Evolutionary conservation across 1,140 invertebrate species (phyloP).

Genomic region (Semibalanus balanoides): DNA sequence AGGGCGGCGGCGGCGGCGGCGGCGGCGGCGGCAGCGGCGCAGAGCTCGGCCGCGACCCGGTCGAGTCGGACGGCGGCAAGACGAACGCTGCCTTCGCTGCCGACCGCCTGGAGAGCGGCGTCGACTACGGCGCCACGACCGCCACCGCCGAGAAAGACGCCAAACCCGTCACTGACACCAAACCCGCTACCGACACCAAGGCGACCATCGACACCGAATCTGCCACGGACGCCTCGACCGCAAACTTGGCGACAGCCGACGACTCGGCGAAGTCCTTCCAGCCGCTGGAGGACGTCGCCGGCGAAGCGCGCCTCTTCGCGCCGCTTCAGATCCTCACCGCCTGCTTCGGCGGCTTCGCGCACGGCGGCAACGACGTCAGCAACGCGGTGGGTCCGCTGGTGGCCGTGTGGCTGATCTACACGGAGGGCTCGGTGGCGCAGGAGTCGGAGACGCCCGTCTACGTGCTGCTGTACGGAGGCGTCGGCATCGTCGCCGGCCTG

Average conservation of each 20-base stretch:
- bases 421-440: conserved; percentile 49
- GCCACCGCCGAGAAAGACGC: no score
- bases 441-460: conserved; percentile 74
- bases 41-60: neutral
- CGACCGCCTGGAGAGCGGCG: neutral
- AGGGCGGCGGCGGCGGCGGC: neutral
- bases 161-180: no score
- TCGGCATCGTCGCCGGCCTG: conserved; percentile 82
- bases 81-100: neutral
- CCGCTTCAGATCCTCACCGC: conserved; percentile 93
- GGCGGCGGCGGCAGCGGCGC: no score
- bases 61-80: neutral
- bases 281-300: conserved; percentile 34
- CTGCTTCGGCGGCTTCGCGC: conserved; percentile 93
- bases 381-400: conserved; percentile 97
- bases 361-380: conserved; percentile 96
- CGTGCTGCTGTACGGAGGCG: conserved; percentile 82
- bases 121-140: neutral
- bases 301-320: conserved; percentile 67
- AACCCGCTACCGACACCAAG: no score
- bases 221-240: no score
- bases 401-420: conserved; percentile 71
- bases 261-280: conserved; percentile 14
- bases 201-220: no score
- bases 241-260: neutral